phyloP scores from a whole-genome alignment of 2,797 vertebrate genomes.

The Acrocephalus scirpaceus region DNA sequence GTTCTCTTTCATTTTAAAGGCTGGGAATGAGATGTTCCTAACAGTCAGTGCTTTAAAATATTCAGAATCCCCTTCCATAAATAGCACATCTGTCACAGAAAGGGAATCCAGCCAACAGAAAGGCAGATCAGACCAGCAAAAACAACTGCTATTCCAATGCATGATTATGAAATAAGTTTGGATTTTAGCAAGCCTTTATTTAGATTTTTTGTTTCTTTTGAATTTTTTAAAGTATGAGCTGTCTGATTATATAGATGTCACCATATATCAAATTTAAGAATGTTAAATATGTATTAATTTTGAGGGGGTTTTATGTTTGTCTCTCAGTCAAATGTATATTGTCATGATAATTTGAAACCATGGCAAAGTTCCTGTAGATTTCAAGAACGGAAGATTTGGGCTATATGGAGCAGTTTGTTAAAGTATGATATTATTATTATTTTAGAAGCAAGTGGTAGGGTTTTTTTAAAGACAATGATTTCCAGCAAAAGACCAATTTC shows the following conservation, averaged over 20 bases:
- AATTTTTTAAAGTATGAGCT: not conserved
- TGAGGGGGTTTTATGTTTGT: not conserved
- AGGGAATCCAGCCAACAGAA: constrained; percentile 64
- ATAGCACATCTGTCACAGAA: constrained; percentile 70
- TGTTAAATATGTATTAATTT: not conserved
- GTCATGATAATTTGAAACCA: not conserved
- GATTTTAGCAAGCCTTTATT: constrained; percentile 16
- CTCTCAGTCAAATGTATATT: not conserved
- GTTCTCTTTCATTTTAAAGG: constrained; percentile 20
- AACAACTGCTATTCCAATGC: constrained; percentile 48
- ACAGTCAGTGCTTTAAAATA: constrained; percentile 67
- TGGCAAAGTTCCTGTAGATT: not conserved
- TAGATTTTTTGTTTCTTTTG: not conserved
- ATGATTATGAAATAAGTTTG: constrained; percentile 26
- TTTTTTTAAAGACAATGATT: not conserved
- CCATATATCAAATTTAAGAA: not conserved
- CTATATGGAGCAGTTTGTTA: not conserved
- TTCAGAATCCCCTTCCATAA: constrained; percentile 67
- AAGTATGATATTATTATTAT: not conserved
- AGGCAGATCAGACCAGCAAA: constrained; percentile 47
- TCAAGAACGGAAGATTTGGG: not conserved
- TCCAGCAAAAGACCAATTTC: not conserved
- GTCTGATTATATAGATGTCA: not conserved
- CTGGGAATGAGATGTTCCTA: constrained; percentile 52
- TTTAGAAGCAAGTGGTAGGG: not conserved